phyloP scores from a whole-genome alignment of 2,797 vertebrate species.

The Sylvia borin region DNA sequence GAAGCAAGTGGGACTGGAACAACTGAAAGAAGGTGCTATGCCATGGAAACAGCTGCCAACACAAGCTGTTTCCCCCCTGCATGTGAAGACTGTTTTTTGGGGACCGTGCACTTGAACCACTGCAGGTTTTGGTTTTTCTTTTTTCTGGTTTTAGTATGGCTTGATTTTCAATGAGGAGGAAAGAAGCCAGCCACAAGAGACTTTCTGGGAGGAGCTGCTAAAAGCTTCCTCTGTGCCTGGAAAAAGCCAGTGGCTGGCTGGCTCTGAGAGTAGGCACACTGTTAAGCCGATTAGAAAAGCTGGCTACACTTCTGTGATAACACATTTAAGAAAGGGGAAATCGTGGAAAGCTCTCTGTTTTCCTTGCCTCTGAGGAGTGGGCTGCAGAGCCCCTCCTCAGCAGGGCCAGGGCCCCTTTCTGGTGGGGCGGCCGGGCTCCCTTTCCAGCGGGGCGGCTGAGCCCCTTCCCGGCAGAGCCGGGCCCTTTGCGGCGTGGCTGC shows the following conservation, averaged over 20 bases:
- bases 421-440: no score
- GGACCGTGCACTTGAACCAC: neutral
- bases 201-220: neutral
- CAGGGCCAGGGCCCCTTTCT: no score
- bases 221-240: neutral
- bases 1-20: neutral
- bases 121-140: neutral
- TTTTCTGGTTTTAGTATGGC: neutral
- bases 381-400: fast-evolving
- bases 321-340: neutral
- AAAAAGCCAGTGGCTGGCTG: neutral
- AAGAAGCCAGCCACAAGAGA: neutral
- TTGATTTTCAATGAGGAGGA: neutral
- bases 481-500: fast-evolving
- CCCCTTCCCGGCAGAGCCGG: fast-evolving
- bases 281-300: neutral
- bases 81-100: fast-evolving
- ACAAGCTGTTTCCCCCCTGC: neutral
- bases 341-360: neutral
- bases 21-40: neutral
- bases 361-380: neutral
- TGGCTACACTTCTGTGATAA: fast-evolving
- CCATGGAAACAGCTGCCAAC: neutral
- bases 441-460: neutral
- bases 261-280: neutral